phyloP scores from a whole-genome alignment of 2,888 invertebrate genomes.

The Phengaris alcon region DNA sequence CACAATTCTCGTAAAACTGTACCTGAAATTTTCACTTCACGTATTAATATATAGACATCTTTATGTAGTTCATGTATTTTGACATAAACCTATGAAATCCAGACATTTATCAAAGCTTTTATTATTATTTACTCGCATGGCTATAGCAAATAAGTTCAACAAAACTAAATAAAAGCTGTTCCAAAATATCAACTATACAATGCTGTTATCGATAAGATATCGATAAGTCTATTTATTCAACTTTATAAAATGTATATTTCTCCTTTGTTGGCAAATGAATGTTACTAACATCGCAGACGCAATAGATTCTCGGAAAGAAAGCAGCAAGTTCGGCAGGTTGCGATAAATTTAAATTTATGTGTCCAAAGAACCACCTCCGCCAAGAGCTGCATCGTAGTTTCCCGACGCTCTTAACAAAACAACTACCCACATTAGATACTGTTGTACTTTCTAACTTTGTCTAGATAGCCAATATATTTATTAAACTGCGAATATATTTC shows the following conservation, averaged over 20 bases:
- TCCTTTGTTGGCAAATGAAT: slow-evolving; percentile 23
- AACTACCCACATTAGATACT: slow-evolving; percentile 16
- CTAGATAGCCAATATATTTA: slow-evolving; percentile 5
- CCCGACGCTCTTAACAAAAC: slow-evolving; percentile 8
- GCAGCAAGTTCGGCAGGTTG: slow-evolving; percentile 72
- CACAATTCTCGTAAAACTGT: too few species aligned
- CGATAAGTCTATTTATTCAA: neutral
- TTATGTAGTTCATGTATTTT: neutral
- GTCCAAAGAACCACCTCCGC: slow-evolving; percentile 48
- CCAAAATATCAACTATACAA: neutral
- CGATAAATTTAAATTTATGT: slow-evolving; percentile 74
- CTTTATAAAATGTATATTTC: slow-evolving; percentile 2
- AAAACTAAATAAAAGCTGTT: neutral
- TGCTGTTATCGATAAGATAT: neutral
- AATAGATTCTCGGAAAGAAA: slow-evolving; percentile 56
- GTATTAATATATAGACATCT: too few species aligned
- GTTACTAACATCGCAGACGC: slow-evolving; percentile 24
- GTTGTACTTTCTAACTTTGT: slow-evolving; percentile 1
- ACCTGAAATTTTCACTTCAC: too few species aligned
- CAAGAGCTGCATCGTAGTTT: slow-evolving; percentile 35
- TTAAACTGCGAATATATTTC: neutral
- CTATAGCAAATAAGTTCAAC: neutral
- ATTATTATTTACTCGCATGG: neutral
- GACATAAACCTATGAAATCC: neutral
- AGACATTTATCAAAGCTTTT: neutral